Evolutionary conservation across 2,797 vertebrate species (phyloP).

Genomic region (Danionella dracula): DNA sequence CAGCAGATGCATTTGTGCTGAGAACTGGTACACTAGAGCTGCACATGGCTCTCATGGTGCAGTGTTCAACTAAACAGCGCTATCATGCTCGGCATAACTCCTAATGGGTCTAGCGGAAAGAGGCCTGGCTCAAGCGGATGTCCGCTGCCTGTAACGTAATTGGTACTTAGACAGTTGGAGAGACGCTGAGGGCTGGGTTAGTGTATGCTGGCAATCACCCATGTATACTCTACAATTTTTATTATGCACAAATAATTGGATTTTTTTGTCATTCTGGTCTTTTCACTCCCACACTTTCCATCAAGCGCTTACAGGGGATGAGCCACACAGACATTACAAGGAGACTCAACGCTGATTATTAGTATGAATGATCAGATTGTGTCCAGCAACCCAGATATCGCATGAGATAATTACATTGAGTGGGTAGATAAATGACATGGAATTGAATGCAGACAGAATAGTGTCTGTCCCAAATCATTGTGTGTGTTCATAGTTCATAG

Average conservation of each 20-base stretch:
- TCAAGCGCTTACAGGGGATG: constrained; percentile 34
- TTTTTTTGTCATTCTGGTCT: constrained; percentile 20
- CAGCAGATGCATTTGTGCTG: not conserved
- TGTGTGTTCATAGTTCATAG: not conserved
- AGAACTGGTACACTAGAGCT: not conserved
- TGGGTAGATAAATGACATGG: constrained; percentile 41
- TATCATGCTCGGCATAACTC: constrained; percentile 31
- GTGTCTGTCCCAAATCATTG: constrained; percentile 24
- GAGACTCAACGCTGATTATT: constrained; percentile 43
- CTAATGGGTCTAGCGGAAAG: constrained; percentile 39
- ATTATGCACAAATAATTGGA: constrained; percentile 54
- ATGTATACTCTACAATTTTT: constrained; percentile 35
- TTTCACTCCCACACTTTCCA: constrained; percentile 31
- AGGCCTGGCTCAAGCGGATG: constrained; percentile 41
- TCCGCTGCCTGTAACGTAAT: constrained; percentile 43
- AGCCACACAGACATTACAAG: constrained; percentile 27
- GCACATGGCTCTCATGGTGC: constrained; percentile 8
- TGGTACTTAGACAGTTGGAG: constrained; percentile 52
- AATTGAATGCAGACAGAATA: constrained; percentile 32
- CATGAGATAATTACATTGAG: constrained; percentile 43
- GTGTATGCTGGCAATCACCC: not conserved
- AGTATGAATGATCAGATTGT: constrained; percentile 43
- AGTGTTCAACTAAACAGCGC: constrained; percentile 38
- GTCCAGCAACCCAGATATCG: constrained; percentile 45
- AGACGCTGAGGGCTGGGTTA: constrained; percentile 47